Base-by-base conservation (phyloP, 2,113 vertebrate genomes). In the Peromyscus leucopus region DNA sequence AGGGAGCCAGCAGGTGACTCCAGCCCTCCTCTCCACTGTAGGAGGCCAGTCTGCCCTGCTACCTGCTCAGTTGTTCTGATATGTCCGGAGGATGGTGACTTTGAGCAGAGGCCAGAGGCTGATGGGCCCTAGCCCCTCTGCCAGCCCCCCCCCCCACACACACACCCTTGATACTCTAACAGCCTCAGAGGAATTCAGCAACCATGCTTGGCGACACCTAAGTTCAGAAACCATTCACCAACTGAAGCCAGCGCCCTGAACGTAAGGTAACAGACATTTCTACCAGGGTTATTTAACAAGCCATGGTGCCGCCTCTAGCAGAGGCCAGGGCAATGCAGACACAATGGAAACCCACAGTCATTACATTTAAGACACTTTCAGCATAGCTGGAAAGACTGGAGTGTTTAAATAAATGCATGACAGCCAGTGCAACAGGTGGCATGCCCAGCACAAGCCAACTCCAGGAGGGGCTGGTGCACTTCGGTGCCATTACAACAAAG, bases 391-490 rank as follows among this genome's bases (percentile, higher is more conserved):
- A 72, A 55, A 86, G 65, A 46, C 51, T 59, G 67, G 12, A 36
- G 42, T 39, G 26, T 65, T 78, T 88, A 74, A 80, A 89, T 71
- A 78, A 84, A 90, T 15, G n/a, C 0, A 0, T 2, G 57, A 33
- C 61, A 19, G 69, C 13, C 78, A 86, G 15, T n/a, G 26, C 33
- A 33, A 26, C 3, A 92, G 75, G 84, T 28, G 26, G 7, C 8
- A 48, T 2, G 4, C 24, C 0, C 0, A 59, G 82, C 0, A 0
- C 21, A 13, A n/a, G 48, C 55, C 51, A 17, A 15, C 51, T 46
- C 21, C 31, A 21, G 78, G n/a, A n/a, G 51, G 67, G 1, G 26
- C 42, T 51, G 51, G 48, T 0, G 9, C 10, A 16, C 28, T 63
- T 21, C 24, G 89, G 69, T 36, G 89, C 26, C 69, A 42, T 76